phyloP scores from a whole-genome alignment of 2,113 vertebrate genomes.

The Notothenia coriiceps region DNA sequence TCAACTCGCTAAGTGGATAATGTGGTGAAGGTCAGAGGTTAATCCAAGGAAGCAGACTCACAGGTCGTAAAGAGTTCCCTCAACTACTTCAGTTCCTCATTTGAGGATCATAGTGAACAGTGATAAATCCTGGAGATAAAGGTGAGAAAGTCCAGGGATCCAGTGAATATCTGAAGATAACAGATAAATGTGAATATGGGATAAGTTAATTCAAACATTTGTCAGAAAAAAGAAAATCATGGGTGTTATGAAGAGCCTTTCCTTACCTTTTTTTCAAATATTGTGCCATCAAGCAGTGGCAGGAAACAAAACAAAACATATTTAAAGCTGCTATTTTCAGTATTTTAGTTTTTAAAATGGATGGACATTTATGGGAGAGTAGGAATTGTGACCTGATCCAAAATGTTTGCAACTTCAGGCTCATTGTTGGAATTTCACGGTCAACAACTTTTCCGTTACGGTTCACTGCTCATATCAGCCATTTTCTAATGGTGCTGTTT shows the following conservation, averaged over 20 bases:
- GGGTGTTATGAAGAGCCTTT: neutral
- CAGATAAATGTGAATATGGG: no score
- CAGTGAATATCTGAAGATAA: neutral
- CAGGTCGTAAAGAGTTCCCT: conserved; percentile 22
- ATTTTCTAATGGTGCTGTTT: neutral
- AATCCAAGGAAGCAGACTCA: conserved; percentile 42
- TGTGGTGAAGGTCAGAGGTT: conserved; percentile 56
- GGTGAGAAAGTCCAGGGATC: neutral
- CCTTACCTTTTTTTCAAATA: neutral
- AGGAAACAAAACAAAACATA: neutral
- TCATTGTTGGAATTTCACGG: neutral
- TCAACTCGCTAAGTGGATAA: conserved; percentile 37
- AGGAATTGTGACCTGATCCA: neutral
- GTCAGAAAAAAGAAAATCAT: neutral
- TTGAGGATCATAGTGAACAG: neutral
- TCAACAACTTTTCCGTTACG: neutral
- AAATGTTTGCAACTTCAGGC: neutral
- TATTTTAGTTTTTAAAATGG: neutral
- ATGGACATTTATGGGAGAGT: neutral
- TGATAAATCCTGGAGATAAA: neutral
- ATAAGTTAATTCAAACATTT: neutral
- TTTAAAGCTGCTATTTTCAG: neutral
- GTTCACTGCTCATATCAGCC: neutral
- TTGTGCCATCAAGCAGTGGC: neutral
- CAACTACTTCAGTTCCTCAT: neutral